Evolutionary conservation across 2,797 vertebrate genomes (phyloP).

Genomic region (Pipistrellus pygmaeus): DNA sequence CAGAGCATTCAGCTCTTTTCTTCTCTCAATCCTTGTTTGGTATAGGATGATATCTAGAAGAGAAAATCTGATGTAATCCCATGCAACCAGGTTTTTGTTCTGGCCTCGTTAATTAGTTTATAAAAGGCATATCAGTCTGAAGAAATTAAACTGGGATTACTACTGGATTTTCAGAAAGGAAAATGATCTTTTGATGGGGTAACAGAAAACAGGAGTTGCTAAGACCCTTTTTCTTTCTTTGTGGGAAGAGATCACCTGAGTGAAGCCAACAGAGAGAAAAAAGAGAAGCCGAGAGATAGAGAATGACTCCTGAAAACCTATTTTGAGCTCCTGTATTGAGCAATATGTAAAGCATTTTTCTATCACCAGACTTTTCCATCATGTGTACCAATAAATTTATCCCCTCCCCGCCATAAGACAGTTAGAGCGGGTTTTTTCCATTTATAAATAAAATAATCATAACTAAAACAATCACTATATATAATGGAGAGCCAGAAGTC

Average conservation of each 20-base stretch:
- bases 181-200: not conserved
- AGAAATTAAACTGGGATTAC: not conserved
- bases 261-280: not conserved
- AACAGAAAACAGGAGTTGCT: not conserved
- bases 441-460: conserved; percentile 32
- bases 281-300: not conserved
- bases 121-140: not conserved
- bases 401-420: not conserved
- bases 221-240: not conserved
- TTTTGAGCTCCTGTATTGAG: not conserved
- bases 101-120: not conserved
- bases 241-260: not conserved
- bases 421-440: not conserved
- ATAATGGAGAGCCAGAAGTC: not conserved
- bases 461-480: not conserved
- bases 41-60: not conserved
- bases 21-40: not conserved
- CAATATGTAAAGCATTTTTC: not conserved
- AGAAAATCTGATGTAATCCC: not conserved
- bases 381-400: not conserved
- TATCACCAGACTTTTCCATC: not conserved
- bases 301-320: not conserved
- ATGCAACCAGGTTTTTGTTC: not conserved
- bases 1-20: not conserved
- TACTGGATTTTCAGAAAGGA: not conserved